Conservation (phyloP, 1,140 invertebrate genomes). For the Bombus sylvicola region DNA sequence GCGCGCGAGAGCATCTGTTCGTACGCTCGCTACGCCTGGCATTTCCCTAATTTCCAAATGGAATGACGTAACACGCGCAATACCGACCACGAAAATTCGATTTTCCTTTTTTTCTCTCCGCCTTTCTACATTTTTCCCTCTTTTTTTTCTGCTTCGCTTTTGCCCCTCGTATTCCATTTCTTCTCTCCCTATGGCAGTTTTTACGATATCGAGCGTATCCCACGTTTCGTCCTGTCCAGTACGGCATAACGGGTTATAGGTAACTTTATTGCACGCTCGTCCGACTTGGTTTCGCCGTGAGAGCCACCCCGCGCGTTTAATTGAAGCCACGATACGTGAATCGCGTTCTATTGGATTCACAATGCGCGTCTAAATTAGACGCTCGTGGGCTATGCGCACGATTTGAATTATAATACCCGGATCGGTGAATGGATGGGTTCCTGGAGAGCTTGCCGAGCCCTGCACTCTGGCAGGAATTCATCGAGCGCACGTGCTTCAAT, state of each 20-base stretch:
- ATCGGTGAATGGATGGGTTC: slow-evolving; percentile 14
- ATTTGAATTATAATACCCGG: slow-evolving; percentile 44
- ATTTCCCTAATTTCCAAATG: slow-evolving; percentile 56
- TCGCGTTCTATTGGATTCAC: slow-evolving; percentile 25
- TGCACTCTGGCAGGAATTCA: slow-evolving; percentile 8
- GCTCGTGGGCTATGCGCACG: slow-evolving; percentile 24
- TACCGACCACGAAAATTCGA: slow-evolving; percentile 24
- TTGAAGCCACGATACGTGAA: slow-evolving; percentile 35
- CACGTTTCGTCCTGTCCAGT: neutral
- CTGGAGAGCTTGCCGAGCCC: neutral
- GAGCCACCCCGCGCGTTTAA: slow-evolving; percentile 13
- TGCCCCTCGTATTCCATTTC: neutral
- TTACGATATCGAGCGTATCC: neutral
- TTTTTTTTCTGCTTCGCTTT: no score
- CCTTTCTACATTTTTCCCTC: neutral
- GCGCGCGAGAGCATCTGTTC: neutral
- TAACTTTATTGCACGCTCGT: slow-evolving; percentile 15
- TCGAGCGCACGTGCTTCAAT: neutral
- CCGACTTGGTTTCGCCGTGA: neutral
- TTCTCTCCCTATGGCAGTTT: neutral
- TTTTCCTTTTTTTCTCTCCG: neutral
- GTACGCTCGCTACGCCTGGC: slow-evolving; percentile 9
- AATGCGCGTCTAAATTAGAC: slow-evolving; percentile 40
- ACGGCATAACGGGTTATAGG: neutral
- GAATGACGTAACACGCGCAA: slow-evolving; percentile 45